Evolutionary conservation across 1,140 invertebrate species (phyloP), one percentile per base, ranked within the genome.

Genomic region (Megalonaias nervosa): DNA sequence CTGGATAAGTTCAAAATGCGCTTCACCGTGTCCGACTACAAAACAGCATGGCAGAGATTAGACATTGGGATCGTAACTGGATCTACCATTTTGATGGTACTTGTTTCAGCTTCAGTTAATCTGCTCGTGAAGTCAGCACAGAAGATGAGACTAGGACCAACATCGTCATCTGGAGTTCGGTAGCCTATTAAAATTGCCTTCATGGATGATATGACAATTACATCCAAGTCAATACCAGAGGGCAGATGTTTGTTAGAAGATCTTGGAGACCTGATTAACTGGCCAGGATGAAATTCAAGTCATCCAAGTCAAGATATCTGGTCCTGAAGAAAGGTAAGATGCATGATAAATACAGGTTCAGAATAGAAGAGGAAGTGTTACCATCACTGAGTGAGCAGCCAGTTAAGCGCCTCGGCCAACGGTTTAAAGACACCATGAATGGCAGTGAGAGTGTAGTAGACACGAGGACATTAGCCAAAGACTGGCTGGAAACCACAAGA

Each of bases 241-340:
- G 66, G 48, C 21, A 71, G 56, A 55, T 74, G 73, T 70, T 67
- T 76, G n/a, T 23, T 77, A 23, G 48, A 73, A 57, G 70, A 75
- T n/a, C 64, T 79, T 17, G 66, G 64, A 26, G 23, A 58, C 19
- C 55, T 61, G 0, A 17, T 68, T 6, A 13, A 56, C 26, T 73
- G 64, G 48, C n/a, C 73, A 68, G 73, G 1, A 78, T 79, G 74
- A 68, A 69, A 59, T 70, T 74, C 66, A 74, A 73, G 23, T 55
- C 79, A 67, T 26, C 17, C 14, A 79, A 76, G 64, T 74, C 77
- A 23, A 66, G 71, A 38, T 67, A 56, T 60, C 67, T 79, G 15
- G 65, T 82, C 15, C n/a, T 77, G 26, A 77, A 79, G 66, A 77
- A 76, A 65, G 71, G 74, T 61, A 82, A 73, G 26, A 55, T 82